Evolutionary conservation across 1,140 invertebrate species (phyloP), one percentile per base, ranked within the genome.

Genomic region (Drosophila santomea): DNA sequence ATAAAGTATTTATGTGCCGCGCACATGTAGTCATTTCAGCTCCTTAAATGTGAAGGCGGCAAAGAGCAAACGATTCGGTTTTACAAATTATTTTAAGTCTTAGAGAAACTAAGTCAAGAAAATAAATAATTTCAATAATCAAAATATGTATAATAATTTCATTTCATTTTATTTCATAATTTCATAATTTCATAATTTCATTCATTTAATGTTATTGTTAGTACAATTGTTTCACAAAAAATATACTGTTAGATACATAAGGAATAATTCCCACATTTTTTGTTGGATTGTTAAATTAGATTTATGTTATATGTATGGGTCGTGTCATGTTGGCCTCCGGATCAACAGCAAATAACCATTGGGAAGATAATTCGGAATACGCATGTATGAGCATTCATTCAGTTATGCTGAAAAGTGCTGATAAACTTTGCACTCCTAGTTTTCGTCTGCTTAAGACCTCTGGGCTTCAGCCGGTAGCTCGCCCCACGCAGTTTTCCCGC

Each of bases 1-100:
- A 89, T 88, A 67, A 88, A 89, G 64, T 89, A 89, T 89, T 89
- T 89, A 89, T 89, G 77, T 78, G 76, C 41, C 61, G 41, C 59
- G 61, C 80, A 56, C 63, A 83, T 80, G 68, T 52, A 43, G 61
- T 58, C 50, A 52, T 36, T 17, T n/a, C 15, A 32, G 25, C 12
- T 36, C 17, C 17, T 38, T n/a, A 6, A 57, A 54, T 17, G 51
- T 38, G 15, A 50, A 50, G 41, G 43, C 15, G 57, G 28, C 43
- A 45, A 55, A 73, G 20, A 2, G 8, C 47, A 1, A 73, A 61
- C 50, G 20, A 45, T 51, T 56, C 32, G 6, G 6, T 36, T 45
- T 58, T 17, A 20, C 28, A 69, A 32, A 32, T 51, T 45, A 28
- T 48, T 47, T 10, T 8, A 4, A 45, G 15, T 38, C 8, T 28